Evolutionary conservation across 2,797 vertebrate species (phyloP).

Genomic region (Adrianichthys oophorus): DNA sequence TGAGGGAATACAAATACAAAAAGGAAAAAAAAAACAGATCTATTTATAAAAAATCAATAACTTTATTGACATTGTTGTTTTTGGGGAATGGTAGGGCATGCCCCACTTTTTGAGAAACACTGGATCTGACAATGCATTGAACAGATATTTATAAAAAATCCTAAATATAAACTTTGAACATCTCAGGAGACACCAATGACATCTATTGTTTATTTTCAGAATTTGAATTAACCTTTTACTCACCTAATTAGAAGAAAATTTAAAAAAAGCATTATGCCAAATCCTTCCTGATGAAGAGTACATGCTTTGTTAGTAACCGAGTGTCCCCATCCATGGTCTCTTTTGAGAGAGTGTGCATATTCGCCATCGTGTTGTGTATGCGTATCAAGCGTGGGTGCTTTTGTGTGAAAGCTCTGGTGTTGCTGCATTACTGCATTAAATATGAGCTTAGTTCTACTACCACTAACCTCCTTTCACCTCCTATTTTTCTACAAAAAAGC

Average conservation of each 20-base stretch:
- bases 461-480: conserved; percentile 9
- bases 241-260: not conserved
- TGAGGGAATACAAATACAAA: no score
- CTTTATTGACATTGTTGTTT: no score
- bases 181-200: no score
- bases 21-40: no score
- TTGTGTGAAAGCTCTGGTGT: conserved; percentile 37
- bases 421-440: conserved; percentile 46
- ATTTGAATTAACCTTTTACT: not conserved
- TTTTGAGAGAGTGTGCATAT: conserved; percentile 56
- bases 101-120: no score
- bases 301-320: conserved; percentile 35
- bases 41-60: no score
- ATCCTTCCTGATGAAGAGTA: conserved; percentile 28
- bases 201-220: no score
- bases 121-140: no score
- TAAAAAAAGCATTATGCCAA: conserved; percentile 20
- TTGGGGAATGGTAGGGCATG: no score
- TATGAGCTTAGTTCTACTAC: conserved; percentile 35
- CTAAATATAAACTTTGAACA: no score
- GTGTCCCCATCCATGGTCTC: conserved; percentile 52
- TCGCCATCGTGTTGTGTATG: conserved; percentile 39
- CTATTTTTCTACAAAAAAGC: not conserved
- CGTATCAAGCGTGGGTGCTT: conserved; percentile 45
- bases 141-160: no score